Conservation (phyloP, 2,113 vertebrate species). For the Elanoides forficatus region DNA sequence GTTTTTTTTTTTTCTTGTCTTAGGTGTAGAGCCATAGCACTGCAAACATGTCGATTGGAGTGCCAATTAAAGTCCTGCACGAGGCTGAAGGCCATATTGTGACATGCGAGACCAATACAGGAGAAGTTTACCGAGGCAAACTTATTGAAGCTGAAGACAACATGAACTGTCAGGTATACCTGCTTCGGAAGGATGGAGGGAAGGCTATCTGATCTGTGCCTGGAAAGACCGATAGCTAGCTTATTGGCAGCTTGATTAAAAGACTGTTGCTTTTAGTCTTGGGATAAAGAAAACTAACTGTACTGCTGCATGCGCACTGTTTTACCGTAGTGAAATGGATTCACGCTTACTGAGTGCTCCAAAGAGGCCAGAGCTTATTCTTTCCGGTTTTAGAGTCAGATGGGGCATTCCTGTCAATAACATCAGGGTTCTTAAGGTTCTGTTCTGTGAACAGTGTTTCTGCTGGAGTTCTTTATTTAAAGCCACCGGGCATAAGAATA, state of each 20-base stretch:
- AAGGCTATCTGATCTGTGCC: too few species aligned
- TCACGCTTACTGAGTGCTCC: background rate
- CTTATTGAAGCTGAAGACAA: conserved; percentile 97
- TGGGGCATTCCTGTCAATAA: background rate
- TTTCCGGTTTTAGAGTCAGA: background rate
- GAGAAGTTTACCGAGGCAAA: conserved; percentile 95
- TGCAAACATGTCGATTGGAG: conserved; percentile 89
- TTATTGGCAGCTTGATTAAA: background rate
- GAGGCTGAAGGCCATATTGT: conserved; percentile 98
- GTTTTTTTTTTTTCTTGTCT: background rate
- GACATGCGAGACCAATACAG: conserved; percentile 95
- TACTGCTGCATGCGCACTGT: background rate
- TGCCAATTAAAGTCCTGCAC: conserved; percentile 97
- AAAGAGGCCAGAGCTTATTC: background rate
- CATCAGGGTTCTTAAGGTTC: background rate
- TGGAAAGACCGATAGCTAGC: background rate
- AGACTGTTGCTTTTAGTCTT: background rate
- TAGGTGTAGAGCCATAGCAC: background rate
- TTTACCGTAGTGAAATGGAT: accelerated
- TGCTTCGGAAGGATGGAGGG: too few species aligned
- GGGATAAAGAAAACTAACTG: background rate
- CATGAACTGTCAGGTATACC: conserved; percentile 95
- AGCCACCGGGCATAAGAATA: background rate
- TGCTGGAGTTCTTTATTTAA: background rate
- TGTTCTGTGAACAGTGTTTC: background rate